phyloP scores from a whole-genome alignment of 2,888 invertebrate genomes.

The Meta bourneti region DNA sequence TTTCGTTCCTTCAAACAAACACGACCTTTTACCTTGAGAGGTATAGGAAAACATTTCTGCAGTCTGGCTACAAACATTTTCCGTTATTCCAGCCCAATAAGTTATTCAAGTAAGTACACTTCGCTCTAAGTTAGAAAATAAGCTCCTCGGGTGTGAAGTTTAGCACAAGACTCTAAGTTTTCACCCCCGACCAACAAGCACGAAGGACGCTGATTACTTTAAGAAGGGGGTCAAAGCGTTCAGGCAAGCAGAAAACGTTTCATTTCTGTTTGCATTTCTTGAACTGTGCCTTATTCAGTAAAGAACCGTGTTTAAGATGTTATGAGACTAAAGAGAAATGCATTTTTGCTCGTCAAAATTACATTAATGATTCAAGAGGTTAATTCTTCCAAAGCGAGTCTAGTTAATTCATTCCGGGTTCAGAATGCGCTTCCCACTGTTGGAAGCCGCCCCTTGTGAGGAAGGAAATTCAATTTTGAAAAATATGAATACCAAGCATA shows the following conservation, averaged over 20 bases:
- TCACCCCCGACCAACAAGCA: neutral
- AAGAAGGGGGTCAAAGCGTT: neutral
- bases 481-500: conserved; percentile 17
- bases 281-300: neutral
- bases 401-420: conserved; percentile 20
- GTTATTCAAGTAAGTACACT: neutral
- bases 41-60: neutral
- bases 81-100: neutral
- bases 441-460: neutral
- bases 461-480: conserved; percentile 29
- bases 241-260: conserved; percentile 27
- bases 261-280: neutral
- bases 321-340: neutral
- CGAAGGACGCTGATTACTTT: conserved; percentile 17
- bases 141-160: neutral
- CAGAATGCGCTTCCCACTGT: neutral
- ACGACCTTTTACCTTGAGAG: neutral
- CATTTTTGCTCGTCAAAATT: conserved; percentile 26
- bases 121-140: neutral
- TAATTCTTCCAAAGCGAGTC: neutral
- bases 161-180: conserved; percentile 9
- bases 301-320: neutral
- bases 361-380: conserved; percentile 25
- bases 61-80: neutral
- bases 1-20: conserved; percentile 8